Evolutionary conservation across 1,140 invertebrate species (phyloP).

Genomic region (Sycophaga agraensis): DNA sequence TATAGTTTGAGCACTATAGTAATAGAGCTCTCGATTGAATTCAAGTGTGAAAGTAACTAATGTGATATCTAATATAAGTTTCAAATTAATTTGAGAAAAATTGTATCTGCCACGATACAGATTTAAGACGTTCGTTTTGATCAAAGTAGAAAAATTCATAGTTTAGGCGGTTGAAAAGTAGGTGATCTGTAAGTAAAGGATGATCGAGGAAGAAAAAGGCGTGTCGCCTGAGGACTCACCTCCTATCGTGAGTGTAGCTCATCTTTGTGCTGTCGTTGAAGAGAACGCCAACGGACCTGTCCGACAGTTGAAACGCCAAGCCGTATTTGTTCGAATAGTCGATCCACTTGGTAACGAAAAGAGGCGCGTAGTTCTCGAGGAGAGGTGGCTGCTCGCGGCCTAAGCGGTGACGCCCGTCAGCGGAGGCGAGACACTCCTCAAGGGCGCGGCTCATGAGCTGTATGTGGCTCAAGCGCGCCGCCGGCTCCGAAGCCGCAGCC

Average conservation of each 20-base stretch:
- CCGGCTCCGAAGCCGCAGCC: not conserved
- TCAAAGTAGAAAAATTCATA: too few species aligned
- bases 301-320: slow-evolving; percentile 71
- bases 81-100: too few species aligned
- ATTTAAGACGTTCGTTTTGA: too few species aligned
- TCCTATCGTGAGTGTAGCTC: slow-evolving; percentile 63
- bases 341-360: slow-evolving; percentile 75
- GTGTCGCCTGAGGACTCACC: too few species aligned
- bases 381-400: slow-evolving; percentile 57
- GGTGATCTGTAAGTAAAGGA: too few species aligned
- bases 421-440: slow-evolving; percentile 37
- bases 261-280: slow-evolving; percentile 72
- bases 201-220: too few species aligned
- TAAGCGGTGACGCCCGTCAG: not conserved
- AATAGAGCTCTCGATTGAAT: too few species aligned
- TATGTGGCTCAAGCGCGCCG: slow-evolving; percentile 26
- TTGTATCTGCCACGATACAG: too few species aligned
- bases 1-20: too few species aligned
- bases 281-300: slow-evolving; percentile 68
- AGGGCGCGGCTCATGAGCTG: slow-evolving; percentile 44
- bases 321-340: slow-evolving; percentile 78
- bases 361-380: slow-evolving; percentile 59
- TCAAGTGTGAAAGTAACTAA: too few species aligned
- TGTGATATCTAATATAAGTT: too few species aligned
- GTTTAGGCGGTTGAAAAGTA: too few species aligned